Evolutionary conservation across 1,140 invertebrate genomes (phyloP).

Genomic region (Hyles vespertilio): DNA sequence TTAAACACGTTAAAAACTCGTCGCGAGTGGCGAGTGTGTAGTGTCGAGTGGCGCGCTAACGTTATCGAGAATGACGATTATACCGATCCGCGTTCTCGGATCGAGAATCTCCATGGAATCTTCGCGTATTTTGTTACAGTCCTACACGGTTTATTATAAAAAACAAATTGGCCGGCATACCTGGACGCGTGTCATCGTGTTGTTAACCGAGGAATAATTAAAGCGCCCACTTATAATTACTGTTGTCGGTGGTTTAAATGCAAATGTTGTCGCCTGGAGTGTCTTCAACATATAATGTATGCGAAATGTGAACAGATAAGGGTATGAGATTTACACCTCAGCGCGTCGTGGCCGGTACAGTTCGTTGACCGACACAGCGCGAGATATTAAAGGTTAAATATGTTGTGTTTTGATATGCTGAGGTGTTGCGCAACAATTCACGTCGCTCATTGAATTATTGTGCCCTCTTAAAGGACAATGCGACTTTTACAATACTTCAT

Average conservation of each 20-base stretch:
- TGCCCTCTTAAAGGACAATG: not conserved
- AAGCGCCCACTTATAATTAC: constrained; percentile 66
- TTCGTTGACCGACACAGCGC: constrained; percentile 44
- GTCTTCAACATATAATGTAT: constrained; percentile 56
- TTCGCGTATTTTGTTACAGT: not conserved
- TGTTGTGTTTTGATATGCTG: too few species aligned
- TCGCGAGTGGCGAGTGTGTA: not conserved
- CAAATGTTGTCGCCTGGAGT: constrained; percentile 68
- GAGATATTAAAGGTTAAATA: constrained; percentile 12
- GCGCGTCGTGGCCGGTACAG: constrained; percentile 45
- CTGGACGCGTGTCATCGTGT: constrained; percentile 36
- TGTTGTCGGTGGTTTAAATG: constrained; percentile 59
- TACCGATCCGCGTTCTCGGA: constrained; percentile 1
- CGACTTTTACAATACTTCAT: too few species aligned
- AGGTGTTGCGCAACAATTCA: too few species aligned
- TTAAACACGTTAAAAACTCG: not conserved
- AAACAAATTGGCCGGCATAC: constrained; percentile 62
- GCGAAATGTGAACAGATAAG: constrained; percentile 64
- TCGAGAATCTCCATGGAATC: constrained; percentile 1
- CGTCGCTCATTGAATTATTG: too few species aligned
- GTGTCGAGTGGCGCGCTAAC: not conserved
- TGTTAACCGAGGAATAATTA: constrained; percentile 64
- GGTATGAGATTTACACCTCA: constrained; percentile 64
- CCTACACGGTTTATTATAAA: constrained; percentile 34
- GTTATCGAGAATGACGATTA: constrained; percentile 4